phyloP scores from a whole-genome alignment of 2,113 vertebrate species.

The Pelecanoides urinatrix region DNA sequence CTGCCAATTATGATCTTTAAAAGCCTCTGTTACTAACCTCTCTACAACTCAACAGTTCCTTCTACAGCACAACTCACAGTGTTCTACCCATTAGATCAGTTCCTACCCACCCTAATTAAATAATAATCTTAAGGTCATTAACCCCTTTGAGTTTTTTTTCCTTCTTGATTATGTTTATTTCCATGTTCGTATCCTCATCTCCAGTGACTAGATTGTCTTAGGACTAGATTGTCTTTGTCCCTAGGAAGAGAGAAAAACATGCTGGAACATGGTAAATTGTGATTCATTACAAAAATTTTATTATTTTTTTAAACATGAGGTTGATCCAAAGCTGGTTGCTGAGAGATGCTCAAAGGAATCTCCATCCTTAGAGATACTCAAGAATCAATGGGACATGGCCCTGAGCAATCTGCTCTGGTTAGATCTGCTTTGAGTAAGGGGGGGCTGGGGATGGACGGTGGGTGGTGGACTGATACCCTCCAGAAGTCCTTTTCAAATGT shows the following conservation, averaged over 20 bases:
- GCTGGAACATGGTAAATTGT: background rate
- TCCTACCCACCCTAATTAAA: background rate
- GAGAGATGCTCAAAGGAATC: background rate
- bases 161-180: background rate
- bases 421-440: background rate
- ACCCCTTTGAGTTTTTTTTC: background rate
- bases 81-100: background rate
- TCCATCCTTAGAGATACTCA: too few species aligned
- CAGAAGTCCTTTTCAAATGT: background rate
- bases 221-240: background rate
- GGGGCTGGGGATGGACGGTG: rapidly evolving
- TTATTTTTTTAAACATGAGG: background rate
- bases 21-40: background rate
- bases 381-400: background rate
- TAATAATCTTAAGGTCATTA: background rate
- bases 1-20: background rate
- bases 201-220: background rate
- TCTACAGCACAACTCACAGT: background rate
- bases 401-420: background rate
- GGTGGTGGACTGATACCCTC: background rate
- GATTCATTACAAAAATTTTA: background rate
- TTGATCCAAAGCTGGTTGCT: background rate
- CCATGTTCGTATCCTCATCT: background rate
- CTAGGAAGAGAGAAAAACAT: background rate
- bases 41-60: background rate